Base-by-base conservation (phyloP, 2,113 vertebrate genomes). In the Anser cygnoides region DNA sequence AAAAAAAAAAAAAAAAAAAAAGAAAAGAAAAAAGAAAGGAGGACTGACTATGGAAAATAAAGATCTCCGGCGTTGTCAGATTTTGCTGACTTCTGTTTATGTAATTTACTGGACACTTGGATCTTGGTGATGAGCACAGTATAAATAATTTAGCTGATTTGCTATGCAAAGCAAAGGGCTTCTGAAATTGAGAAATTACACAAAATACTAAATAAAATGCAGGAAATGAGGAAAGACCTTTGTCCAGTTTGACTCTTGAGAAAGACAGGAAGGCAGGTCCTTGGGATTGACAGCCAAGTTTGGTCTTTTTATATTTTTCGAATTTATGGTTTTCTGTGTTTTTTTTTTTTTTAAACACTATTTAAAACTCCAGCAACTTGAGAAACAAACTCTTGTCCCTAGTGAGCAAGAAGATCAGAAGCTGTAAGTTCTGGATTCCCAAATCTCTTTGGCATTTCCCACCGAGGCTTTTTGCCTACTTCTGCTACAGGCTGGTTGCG, bases 131-230 rank as follows among this genome's bases (percentile, higher is more conserved):
- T n/a, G 33, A 92, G 73, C 61, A 19, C 43, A 52, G 63, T 84
- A 43, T 67, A 86, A 87, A 90, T 78, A 78, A 68, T 3, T 39
- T 12, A 54, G 66, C 20, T 87, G 77, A 79, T 79, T 55, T 83
- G 71, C 74, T 89, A 33, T 84, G 91, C 92, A 92, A 78, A 94
- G 85, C 13, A 26, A 91, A 92, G 67, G 77, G 77, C 86, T 94
- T 79, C n/a, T 49, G 84, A 37, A 84, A n/a, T 66, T 18, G 33
- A 92, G 62, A 57, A 75, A 11, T n/a, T 7, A 37, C 4, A 31
- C 61, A 0, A 84, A 81, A 49, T 44, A n/a, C 23, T 72, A 50
- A 84, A 80, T 91, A 46, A 91, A 84, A 50, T n/a, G 11, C 76
- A 54, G 70, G 84, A 82, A 83, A 54, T 41, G 6, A 61, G 70